Base-by-base conservation (phyloP, 2,797 vertebrate genomes). In the Hafferia zeledoni region DNA sequence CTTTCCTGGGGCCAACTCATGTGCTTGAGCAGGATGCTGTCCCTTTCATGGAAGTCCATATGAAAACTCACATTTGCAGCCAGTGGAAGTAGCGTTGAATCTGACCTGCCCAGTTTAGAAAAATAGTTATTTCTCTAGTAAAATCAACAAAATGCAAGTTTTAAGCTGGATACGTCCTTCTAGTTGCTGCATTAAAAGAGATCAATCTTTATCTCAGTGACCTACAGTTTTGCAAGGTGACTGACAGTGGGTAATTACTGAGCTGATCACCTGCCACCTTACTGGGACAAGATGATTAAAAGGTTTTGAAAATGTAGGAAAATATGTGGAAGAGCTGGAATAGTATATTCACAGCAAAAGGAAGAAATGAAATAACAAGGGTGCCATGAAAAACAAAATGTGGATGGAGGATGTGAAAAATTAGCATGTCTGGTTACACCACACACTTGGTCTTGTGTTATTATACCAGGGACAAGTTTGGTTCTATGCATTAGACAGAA, bases 271-370 rank as follows among this genome's bases (percentile, higher is more conserved):
- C 68, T 30, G 10, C 28, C 35, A 23, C 68, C 41, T 90, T 43
- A 22, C 0, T 39, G 46, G 63, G 33, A 82, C 10, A 64, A 88
- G 55, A 65, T 6, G 50, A 27, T 46, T 49, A 76, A 83, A 87
- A 87, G 33, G 46, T 33, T 89, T 79, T 72, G 68, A 76, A 79
- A 82, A 68, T 41, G 15, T 20, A 39, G 52, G 33, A 86, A 74
- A 81, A 44, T 9, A 41, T 1, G 3, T 60, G 46, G 50, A 30
- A 72, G 30, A 56, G 20, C 7, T 28, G 37, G 31, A 64, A 13
- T 12, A 28, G 17, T 17, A 43, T 56, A 49, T 19, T 76, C 39
- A 87, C n/a, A 69, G 12, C 13, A 81, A 52, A 82, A 57, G 5
- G 20, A 74, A 69, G 19, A 50, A 55, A 47, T 17, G 1, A 74